Evolutionary conservation across 2,797 vertebrate species (phyloP).

Genomic region (Syncerus caffer): DNA sequence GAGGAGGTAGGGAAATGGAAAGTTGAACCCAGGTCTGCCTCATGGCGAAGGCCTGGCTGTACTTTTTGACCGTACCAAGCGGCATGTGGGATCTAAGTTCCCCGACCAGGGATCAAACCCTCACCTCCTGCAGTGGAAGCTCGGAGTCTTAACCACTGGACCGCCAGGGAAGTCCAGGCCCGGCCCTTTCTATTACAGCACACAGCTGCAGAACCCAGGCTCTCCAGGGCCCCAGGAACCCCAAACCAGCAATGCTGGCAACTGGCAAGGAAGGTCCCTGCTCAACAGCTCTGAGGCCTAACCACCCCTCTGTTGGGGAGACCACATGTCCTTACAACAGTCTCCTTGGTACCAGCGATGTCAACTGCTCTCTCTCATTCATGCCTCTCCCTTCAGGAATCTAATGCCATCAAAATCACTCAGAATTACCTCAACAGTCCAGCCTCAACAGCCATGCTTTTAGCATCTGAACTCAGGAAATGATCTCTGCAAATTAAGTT

Average conservation of each 20-base stretch:
- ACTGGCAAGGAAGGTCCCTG: background rate
- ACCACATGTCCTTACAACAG: background rate
- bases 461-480: background rate
- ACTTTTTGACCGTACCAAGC: fast-evolving
- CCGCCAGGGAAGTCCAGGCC: background rate
- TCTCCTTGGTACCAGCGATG: background rate
- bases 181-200: background rate
- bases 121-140: background rate
- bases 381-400: background rate
- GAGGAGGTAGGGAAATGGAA: background rate
- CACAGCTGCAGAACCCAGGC: background rate
- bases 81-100: background rate
- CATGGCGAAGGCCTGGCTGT: background rate
- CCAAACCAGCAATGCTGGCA: background rate
- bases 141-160: background rate
- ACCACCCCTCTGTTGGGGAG: background rate
- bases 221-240: background rate
- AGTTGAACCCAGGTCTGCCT: background rate
- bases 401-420: background rate
- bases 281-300: background rate
- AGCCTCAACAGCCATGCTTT: background rate
- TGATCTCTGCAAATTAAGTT: background rate
- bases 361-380: background rate
- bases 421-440: background rate
- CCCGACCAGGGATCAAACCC: fast-evolving